Evolutionary conservation across 2,888 invertebrate genomes (phyloP).

Genomic region (Cephus pygmeus): DNA sequence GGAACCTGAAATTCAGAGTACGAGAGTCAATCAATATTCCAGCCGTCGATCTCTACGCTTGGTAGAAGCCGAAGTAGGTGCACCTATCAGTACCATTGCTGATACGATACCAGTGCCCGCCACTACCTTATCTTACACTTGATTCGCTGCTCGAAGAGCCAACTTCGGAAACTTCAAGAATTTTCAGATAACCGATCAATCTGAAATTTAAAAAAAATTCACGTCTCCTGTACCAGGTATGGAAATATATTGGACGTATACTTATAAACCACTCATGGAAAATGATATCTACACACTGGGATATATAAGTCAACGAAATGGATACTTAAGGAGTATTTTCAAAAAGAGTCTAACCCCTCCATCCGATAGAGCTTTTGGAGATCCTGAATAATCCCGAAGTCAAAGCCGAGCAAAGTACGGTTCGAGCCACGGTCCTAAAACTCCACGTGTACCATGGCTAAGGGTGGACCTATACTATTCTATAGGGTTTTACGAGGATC

Average conservation of each 20-base stretch:
- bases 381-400: constrained; percentile 1
- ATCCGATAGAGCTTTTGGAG: not conserved
- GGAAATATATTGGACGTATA: not conserved
- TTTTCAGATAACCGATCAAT: not conserved
- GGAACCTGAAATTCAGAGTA: constrained; percentile 33
- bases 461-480: not conserved
- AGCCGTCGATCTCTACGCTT: constrained; percentile 33
- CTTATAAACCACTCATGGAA: not conserved
- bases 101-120: not conserved
- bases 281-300: not conserved
- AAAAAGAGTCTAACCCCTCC: not conserved
- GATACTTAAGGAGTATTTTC: not conserved
- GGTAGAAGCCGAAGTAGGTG: constrained; percentile 37
- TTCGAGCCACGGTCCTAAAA: not conserved
- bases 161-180: not conserved
- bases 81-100: constrained; percentile 34
- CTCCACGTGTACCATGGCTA: not conserved
- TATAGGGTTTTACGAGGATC: not conserved
- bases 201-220: not conserved
- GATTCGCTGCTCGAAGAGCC: not conserved
- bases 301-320: not conserved
- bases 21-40: constrained; percentile 44
- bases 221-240: not conserved
- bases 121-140: not conserved
- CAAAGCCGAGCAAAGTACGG: constrained; percentile 1